These are phyloP conservation scores for Drosophila arizonae DNA, from an alignment of 1,140 invertebrate species.

Conservation along the genomic window DNA sequence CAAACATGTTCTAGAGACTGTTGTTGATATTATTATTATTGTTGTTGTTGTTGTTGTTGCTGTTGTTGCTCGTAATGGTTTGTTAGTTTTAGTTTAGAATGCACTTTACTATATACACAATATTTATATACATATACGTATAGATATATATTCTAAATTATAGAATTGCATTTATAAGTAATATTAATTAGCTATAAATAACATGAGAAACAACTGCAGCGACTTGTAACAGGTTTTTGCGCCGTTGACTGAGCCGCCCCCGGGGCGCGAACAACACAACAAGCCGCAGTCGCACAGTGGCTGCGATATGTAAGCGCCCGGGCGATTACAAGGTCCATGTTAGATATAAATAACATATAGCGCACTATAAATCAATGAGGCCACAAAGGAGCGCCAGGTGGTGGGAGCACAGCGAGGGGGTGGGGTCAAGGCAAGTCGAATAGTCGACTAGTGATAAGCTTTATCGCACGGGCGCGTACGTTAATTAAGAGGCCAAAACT, in stretches of 20 bases:
- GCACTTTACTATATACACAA: conserved; percentile 46
- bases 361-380: conserved; percentile 71
- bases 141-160: conserved; percentile 65
- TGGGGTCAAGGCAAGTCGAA: background rate
- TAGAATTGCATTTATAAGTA: conserved; percentile 80
- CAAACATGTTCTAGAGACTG: conserved; percentile 59
- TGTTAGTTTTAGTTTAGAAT: conserved; percentile 63
- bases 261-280: conserved; percentile 38
- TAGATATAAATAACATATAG: conserved; percentile 77
- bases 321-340: conserved; percentile 56
- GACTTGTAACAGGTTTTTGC: conserved; percentile 54
- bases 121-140: too few species aligned
- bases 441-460: conserved; percentile 55
- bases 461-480: conserved; percentile 76
- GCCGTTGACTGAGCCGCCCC: conserved; percentile 40
- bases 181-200: conserved; percentile 81
- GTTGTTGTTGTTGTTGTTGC: conserved; percentile 22
- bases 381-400: background rate
- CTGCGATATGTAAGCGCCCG: conserved; percentile 55
- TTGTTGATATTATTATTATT: conserved; percentile 8
- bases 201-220: conserved; percentile 61
- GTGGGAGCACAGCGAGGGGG: background rate
- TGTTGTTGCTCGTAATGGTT: conserved; percentile 48
- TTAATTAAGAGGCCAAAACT: conserved; percentile 74
- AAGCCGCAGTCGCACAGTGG: conserved; percentile 39